phyloP scores from a whole-genome alignment of 1,140 invertebrate genomes.

The Drosophila kohkoa region DNA sequence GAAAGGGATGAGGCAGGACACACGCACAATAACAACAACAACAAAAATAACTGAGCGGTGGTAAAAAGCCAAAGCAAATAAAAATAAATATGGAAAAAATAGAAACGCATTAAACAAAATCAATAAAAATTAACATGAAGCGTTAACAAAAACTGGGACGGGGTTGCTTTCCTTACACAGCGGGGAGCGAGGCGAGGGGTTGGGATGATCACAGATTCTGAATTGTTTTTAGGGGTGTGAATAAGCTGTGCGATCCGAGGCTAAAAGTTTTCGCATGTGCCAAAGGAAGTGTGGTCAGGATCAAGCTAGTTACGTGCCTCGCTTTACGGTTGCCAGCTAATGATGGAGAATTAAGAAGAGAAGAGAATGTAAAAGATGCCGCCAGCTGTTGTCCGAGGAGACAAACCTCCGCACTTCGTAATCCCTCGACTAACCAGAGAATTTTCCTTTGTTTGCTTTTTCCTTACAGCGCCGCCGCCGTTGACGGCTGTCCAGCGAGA shows the following conservation, averaged over 20 bases:
- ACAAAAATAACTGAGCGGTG: not conserved
- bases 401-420: constrained; percentile 24
- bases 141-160: constrained; percentile 18
- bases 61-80: constrained; percentile 67
- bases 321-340: constrained; percentile 62
- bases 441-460: constrained; percentile 20
- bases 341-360: constrained; percentile 8
- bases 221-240: constrained; percentile 20
- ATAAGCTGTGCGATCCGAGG: not conserved
- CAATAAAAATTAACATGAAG: constrained; percentile 79
- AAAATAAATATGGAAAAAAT: constrained; percentile 74
- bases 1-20: constrained; percentile 31
- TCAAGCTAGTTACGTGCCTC: constrained; percentile 67
- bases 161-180: constrained; percentile 8
- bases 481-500: constrained; percentile 68
- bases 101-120: constrained; percentile 78
- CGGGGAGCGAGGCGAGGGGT: constrained; percentile 7
- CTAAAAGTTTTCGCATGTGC: constrained; percentile 54
- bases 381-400: constrained; percentile 34
- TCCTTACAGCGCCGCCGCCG: constrained; percentile 68
- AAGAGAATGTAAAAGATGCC: constrained; percentile 11
- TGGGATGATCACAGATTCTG: not conserved
- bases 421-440: constrained; percentile 48
- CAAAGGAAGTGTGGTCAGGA: constrained; percentile 58
- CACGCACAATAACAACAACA: constrained; percentile 23